Conservation (phyloP, 2,888 invertebrate species). For the Papilio gigon region DNA sequence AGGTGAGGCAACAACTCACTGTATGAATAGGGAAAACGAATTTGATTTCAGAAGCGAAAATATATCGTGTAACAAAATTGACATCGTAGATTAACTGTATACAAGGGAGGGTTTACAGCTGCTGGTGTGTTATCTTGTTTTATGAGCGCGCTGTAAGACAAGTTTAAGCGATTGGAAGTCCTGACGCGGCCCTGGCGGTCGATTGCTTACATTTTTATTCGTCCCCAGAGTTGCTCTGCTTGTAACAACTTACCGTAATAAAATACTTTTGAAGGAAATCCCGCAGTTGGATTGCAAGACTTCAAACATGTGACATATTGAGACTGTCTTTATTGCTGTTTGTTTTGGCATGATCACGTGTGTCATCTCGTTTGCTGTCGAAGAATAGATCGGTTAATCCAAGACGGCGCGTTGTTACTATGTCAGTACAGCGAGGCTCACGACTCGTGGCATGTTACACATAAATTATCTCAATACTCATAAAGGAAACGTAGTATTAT, state of each 20-base stretch:
- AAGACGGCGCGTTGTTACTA: no score
- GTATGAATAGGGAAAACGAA: no score
- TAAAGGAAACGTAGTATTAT: conserved; percentile 12
- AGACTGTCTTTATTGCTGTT: neutral
- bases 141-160: conserved; percentile 48
- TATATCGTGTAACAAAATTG: neutral
- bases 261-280: conserved; percentile 11
- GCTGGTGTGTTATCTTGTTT: conserved; percentile 2
- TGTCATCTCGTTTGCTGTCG: no score
- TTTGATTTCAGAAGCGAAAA: no score
- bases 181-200: conserved; percentile 45
- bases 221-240: conserved; percentile 16
- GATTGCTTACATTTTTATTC: conserved; percentile 28
- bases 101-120: neutral
- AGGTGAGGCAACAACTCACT: no score
- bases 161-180: conserved; percentile 59
- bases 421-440: neutral
- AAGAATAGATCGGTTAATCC: no score
- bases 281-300: neutral
- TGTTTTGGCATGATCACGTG: no score
- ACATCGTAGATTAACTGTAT: neutral
- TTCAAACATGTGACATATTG: neutral
- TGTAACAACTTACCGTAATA: conserved; percentile 7
- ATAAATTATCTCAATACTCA: neutral
- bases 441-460: neutral